Evolutionary conservation across 1,140 invertebrate genomes (phyloP), one percentile per base, ranked within the genome.

Genomic region (Phocides pigmalion): DNA sequence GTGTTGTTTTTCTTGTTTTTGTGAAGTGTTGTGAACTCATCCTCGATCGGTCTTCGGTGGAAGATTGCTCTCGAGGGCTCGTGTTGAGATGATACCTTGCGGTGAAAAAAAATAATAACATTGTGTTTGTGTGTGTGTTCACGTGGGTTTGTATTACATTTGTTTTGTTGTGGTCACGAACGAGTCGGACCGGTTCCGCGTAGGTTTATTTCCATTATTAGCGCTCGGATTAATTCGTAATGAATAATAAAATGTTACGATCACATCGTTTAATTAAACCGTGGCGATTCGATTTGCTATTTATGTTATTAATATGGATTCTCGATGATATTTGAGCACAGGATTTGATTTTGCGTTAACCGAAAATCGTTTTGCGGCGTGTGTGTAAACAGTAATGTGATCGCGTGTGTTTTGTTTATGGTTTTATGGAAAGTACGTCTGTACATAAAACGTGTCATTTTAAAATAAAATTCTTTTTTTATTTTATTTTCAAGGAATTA

Each of bases 11-110:
- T 4, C 12, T 14, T 39, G 20, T 59, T 46, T 9, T 35, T 8
- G 42, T 59, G 42, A 47, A 59, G 56, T 59, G 56, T 16, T 15
- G 25, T 37, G 32, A 46, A 17, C 19, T 63, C 25, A 28, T 28
- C 56, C 74, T 73, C 74, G 49, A 53, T 66, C 68, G 49, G 58
- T 76, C 74, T 76, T 74, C 54, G 8, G 0, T 2, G 15, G 20
- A 62, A 76, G 74, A 76, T 66, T 66, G 68, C 19, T 62, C 51
- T 41, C 39, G 71, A 76, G 71, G 66, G 70, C 25, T 15, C 37
- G 41, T 46, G 12, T 46, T 50, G 9, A 46, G 28, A 61, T 61
- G 41, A 49, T 61, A 61, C 20, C 42, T 54, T 62, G 15, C 32
- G 42, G 50, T 46, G 12, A 53, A 49, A 54, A 70, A 66, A 1